phyloP scores from a whole-genome alignment of 2,888 invertebrate genomes.

The Lobophora halterata region DNA sequence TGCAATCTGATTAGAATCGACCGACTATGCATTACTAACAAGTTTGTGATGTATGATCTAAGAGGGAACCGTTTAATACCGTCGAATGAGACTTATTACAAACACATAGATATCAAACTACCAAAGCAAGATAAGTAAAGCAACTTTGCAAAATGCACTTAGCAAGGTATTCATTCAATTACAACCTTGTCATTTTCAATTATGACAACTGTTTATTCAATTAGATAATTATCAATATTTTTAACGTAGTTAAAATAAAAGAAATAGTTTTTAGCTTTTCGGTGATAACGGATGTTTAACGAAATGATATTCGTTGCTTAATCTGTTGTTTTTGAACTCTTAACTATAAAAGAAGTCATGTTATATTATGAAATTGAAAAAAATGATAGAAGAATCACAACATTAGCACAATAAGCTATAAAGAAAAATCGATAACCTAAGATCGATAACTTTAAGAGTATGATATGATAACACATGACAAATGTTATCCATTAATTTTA shows the following conservation, averaged over 20 bases:
- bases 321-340: too few species aligned
- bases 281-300: too few species aligned
- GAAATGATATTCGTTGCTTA: too few species aligned
- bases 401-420: too few species aligned
- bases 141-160: constrained; percentile 14
- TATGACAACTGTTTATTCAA: constrained; percentile 8
- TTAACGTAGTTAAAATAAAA: not conserved
- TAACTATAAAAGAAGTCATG: too few species aligned
- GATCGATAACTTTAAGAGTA: too few species aligned
- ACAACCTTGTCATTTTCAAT: constrained; percentile 24
- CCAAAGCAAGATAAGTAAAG: not conserved
- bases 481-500: too few species aligned
- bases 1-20: not conserved
- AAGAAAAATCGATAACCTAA: too few species aligned
- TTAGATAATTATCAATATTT: constrained; percentile 3
- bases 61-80: not conserved
- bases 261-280: not conserved
- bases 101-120: constrained; percentile 6
- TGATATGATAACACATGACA: too few species aligned
- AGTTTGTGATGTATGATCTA: constrained; percentile 5
- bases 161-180: constrained; percentile 11
- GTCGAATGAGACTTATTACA: constrained; percentile 6
- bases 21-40: constrained; percentile 2
- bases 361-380: too few species aligned
- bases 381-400: too few species aligned